These are phyloP conservation scores for Neodiprion lecontei DNA, from an alignment of 1,140 invertebrate genomes.

Conservation along the genomic window DNA sequence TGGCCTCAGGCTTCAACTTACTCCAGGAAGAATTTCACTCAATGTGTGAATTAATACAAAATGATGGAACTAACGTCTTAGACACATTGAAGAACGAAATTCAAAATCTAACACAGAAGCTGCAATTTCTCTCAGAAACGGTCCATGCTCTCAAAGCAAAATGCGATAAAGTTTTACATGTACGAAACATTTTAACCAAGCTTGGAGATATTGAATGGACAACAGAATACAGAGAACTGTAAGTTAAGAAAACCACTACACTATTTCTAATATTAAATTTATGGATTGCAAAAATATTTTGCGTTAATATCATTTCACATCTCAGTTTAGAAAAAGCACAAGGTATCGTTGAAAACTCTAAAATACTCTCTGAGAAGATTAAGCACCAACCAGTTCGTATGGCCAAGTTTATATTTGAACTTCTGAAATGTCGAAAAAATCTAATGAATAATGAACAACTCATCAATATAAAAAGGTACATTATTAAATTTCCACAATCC, in stretches of 20 bases:
- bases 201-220: constrained; percentile 29
- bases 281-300: not conserved
- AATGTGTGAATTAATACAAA: constrained; percentile 3
- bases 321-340: not conserved
- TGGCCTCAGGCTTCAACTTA: constrained; percentile 22
- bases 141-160: not conserved
- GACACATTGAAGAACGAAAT: constrained; percentile 9
- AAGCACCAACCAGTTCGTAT: constrained; percentile 25
- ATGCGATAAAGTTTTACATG: not conserved
- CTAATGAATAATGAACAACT: constrained; percentile 27
- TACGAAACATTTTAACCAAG: constrained; percentile 24
- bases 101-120: not conserved
- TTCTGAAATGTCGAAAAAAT: constrained; percentile 17
- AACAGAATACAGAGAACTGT: constrained; percentile 30
- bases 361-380: not conserved
- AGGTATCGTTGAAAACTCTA: not conserved
- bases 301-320: not conserved
- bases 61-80: not conserved
- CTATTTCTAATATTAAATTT: no score
- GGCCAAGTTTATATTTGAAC: constrained; percentile 34
- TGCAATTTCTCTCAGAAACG: not conserved
- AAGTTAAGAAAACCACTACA: constrained; percentile 19
- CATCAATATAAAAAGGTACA: constrained; percentile 24
- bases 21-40: constrained; percentile 25
- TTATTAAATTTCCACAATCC: not conserved